Conservation (phyloP, 2,888 invertebrate genomes). For the Acanthoscelides obtectus region DNA sequence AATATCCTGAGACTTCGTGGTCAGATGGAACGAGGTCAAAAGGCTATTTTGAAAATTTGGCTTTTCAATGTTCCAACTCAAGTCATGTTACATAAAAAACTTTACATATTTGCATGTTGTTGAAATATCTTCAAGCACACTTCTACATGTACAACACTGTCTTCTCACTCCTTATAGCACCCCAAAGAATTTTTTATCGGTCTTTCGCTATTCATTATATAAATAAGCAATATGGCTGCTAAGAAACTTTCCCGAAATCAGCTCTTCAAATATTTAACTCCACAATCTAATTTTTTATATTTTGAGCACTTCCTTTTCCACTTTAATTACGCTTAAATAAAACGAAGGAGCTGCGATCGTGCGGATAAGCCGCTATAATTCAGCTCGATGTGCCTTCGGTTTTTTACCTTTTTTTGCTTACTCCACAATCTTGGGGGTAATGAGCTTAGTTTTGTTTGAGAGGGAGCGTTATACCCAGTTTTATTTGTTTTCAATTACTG, state of each 20-base stretch:
- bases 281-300: not conserved
- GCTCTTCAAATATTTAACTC: not conserved
- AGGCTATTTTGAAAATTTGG: too few species aligned
- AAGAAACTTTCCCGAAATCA: not conserved
- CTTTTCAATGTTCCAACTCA: too few species aligned
- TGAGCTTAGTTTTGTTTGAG: conserved; percentile 29
- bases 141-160: too few species aligned
- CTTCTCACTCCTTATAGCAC: too few species aligned
- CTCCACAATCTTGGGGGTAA: conserved; percentile 12
- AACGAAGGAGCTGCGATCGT: not conserved
- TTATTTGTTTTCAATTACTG: conserved; percentile 31
- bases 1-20: too few species aligned
- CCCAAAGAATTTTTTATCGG: too few species aligned
- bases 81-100: too few species aligned
- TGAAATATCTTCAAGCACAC: too few species aligned
- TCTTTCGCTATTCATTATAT: too few species aligned
- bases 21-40: too few species aligned
- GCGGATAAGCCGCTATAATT: not conserved
- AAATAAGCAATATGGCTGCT: not conserved
- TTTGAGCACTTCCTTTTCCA: not conserved
- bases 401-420: conserved; percentile 1
- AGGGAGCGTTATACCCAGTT: conserved; percentile 29
- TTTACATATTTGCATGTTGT: too few species aligned
- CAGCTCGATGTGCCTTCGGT: not conserved
- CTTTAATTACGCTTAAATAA: not conserved